These are phyloP conservation scores for Nycticebus coucang DNA, from an alignment of 2,113 vertebrate species.

Conservation along the genomic window DNA sequence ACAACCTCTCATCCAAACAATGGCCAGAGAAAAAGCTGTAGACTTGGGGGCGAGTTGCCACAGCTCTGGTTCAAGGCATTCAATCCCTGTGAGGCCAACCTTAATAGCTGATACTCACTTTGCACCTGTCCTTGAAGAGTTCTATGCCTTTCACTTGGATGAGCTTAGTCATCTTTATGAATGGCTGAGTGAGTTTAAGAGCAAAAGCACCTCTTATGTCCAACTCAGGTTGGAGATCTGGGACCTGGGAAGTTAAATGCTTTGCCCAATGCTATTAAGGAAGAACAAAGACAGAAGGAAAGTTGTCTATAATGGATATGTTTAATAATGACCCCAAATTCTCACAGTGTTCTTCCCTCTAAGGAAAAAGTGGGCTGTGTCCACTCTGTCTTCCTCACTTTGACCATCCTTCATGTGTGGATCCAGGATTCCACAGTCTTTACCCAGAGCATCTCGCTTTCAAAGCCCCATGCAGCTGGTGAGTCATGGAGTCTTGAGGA, in stretches of 20 bases:
- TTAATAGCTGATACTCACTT: constrained; percentile 38
- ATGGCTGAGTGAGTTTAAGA: constrained; percentile 29
- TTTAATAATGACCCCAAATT: background rate
- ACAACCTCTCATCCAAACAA: background rate
- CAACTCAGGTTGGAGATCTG: background rate
- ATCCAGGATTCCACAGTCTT: background rate
- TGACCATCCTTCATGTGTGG: background rate
- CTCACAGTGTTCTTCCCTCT: background rate
- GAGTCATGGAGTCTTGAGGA: constrained; percentile 49
- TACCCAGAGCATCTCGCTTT: background rate
- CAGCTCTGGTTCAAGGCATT: background rate
- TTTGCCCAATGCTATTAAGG: background rate
- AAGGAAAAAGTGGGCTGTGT: background rate
- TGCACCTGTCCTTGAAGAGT: constrained; percentile 57
- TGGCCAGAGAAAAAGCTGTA: background rate
- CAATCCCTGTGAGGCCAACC: constrained; percentile 37
- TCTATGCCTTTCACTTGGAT: background rate
- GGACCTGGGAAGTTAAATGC: background rate
- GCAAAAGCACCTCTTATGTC: background rate
- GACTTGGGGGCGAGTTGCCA: background rate
- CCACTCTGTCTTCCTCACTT: background rate
- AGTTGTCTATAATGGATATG: background rate
- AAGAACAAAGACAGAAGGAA: background rate
- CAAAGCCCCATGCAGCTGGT: background rate
- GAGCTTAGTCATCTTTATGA: constrained; percentile 26